phyloP scores from a whole-genome alignment of 2,888 invertebrate genomes.

The Panopea generosa region DNA sequence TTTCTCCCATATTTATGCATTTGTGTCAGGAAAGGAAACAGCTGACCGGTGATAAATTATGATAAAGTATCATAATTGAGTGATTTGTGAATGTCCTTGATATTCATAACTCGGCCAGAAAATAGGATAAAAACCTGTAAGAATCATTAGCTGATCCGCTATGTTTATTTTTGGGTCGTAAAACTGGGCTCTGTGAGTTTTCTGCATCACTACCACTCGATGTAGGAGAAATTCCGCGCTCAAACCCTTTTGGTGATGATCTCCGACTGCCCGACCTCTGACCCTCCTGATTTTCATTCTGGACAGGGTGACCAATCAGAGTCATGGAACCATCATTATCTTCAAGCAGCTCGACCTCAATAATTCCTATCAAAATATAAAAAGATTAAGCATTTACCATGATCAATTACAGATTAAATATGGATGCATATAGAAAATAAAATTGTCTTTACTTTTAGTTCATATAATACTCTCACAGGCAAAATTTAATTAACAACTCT shows the following conservation, averaged over 20 bases:
- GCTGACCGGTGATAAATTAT: too few species aligned
- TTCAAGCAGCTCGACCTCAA: conserved; percentile 86
- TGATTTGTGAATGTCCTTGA: too few species aligned
- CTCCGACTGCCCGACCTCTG: conserved; percentile 30
- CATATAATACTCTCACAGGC: too few species aligned
- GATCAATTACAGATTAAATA: too few species aligned
- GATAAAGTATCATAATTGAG: too few species aligned
- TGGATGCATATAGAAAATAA: too few species aligned
- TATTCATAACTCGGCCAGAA: too few species aligned
- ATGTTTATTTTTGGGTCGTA: conserved; percentile 39
- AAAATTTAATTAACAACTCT: too few species aligned
- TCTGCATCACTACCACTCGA: conserved; percentile 71
- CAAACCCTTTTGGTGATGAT: conserved; percentile 49
- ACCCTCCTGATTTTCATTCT: conserved; percentile 20
- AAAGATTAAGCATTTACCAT: too few species aligned
- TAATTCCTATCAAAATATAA: conserved; percentile 83
- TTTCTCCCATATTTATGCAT: too few species aligned
- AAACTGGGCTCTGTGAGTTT: conserved; percentile 47
- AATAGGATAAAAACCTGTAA: conserved; percentile 42
- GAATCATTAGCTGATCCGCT: conserved; percentile 28
- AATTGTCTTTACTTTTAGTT: too few species aligned
- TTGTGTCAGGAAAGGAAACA: too few species aligned
- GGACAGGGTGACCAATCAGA: conserved; percentile 84
- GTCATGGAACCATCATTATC: conserved; percentile 86
- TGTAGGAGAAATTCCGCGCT: conserved; percentile 54